Evolutionary conservation across 1,140 invertebrate genomes (phyloP).

Genomic region (Mya arenaria): DNA sequence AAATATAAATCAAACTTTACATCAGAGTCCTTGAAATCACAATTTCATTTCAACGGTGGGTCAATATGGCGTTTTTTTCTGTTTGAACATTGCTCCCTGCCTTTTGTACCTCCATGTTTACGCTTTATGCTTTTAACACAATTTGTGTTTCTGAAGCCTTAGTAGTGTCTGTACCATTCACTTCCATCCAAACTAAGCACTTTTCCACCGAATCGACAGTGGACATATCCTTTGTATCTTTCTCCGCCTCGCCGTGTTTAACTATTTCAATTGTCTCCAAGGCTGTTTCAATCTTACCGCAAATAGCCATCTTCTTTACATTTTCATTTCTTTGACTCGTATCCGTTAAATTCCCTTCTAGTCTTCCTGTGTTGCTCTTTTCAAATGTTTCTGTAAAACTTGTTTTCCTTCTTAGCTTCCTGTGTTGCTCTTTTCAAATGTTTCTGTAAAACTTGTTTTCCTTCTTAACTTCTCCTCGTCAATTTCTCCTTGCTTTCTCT

Average conservation of each 20-base stretch:
- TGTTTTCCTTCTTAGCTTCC: slow-evolving; percentile 8
- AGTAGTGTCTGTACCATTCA: slow-evolving; percentile 39
- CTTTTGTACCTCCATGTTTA: too few relatives aligned
- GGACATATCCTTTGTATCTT: slow-evolving; percentile 20
- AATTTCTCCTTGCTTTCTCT: not conserved
- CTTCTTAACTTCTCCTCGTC: not conserved
- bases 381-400: slow-evolving; percentile 22
- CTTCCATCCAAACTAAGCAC: slow-evolving; percentile 71
- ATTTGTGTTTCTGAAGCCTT: too few relatives aligned
- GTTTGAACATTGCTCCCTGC: too few relatives aligned
- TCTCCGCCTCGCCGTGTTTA: slow-evolving; percentile 30
- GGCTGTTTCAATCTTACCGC: slow-evolving; percentile 59
- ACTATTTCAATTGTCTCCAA: slow-evolving; percentile 65
- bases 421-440: not conserved
- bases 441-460: too few relatives aligned
- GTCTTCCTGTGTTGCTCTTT: not conserved
- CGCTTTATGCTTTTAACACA: too few relatives aligned
- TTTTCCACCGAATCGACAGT: slow-evolving; percentile 67
- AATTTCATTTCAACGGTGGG: too few relatives aligned
- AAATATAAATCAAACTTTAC: too few relatives aligned
- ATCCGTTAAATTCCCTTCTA: slow-evolving; percentile 61
- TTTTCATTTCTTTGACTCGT: slow-evolving; percentile 29
- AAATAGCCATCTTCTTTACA: slow-evolving; percentile 36
- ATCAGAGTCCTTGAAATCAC: too few relatives aligned
- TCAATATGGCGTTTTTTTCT: too few relatives aligned